Evolutionary conservation across 2,113 vertebrate species (phyloP).

Genomic region (Pseudorectes ferrugineus): DNA sequence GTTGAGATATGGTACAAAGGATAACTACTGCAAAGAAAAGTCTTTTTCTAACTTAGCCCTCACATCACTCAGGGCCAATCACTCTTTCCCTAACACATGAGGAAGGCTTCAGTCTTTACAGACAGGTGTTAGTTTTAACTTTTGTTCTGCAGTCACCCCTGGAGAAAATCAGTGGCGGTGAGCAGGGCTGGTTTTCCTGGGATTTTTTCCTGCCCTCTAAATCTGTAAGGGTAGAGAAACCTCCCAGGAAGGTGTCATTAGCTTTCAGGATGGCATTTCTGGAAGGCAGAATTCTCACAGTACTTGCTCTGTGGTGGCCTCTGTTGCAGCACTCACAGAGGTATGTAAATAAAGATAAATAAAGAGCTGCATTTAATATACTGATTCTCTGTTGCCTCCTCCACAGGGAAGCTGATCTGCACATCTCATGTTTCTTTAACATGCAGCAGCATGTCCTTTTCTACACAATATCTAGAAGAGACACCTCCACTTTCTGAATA

Average conservation of each 20-base stretch:
- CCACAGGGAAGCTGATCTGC: background rate
- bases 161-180: background rate
- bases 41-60: background rate
- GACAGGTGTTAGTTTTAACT: background rate
- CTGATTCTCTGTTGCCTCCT: background rate
- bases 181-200: background rate
- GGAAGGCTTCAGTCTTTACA: background rate
- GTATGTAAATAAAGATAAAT: constrained; percentile 5
- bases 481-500: background rate
- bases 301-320: background rate
- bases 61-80: background rate
- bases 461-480: background rate
- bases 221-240: background rate
- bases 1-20: background rate
- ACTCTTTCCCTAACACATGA: background rate
- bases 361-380: background rate
- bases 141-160: background rate
- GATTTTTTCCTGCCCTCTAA: background rate
- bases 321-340: background rate
- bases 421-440: constrained; percentile 1
- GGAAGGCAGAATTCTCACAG: background rate
- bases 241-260: background rate
- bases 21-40: background rate
- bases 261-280: background rate
- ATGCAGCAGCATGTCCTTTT: background rate